Conservation (phyloP, 2,797 vertebrate species). For the Arremon brunneinucha region DNA sequence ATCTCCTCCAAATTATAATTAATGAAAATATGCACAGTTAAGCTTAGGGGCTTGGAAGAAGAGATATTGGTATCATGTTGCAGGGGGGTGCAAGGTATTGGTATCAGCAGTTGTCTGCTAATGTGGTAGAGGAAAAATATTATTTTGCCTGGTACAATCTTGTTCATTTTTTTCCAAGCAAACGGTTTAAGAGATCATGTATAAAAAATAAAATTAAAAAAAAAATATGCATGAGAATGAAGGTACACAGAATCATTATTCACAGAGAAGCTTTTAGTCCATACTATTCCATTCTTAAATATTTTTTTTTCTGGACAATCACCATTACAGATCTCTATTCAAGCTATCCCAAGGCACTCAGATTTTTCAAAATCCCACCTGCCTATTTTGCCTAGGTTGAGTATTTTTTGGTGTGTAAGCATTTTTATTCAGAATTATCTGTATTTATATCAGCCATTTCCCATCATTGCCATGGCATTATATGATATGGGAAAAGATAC, state of each 20-base stretch:
- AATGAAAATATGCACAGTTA: slow-evolving; percentile 77
- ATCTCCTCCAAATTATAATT: slow-evolving; percentile 84
- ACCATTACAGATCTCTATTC: background rate
- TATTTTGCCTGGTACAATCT: background rate
- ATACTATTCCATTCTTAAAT: background rate
- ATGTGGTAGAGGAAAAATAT: background rate
- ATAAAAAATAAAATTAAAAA: background rate
- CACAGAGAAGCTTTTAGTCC: background rate
- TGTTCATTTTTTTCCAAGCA: background rate
- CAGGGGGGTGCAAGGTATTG: background rate
- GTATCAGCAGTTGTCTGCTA: slow-evolving; percentile 38
- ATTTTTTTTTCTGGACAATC: background rate
- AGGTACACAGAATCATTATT: background rate
- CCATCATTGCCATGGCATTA: background rate
- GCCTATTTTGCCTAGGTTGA: background rate
- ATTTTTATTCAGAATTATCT: background rate
- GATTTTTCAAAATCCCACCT: background rate
- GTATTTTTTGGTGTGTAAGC: background rate
- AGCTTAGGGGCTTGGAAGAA: slow-evolving; percentile 35
- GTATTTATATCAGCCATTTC: background rate
- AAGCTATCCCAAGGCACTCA: background rate
- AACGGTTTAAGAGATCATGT: background rate
- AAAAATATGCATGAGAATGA: background rate
- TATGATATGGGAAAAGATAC: background rate
- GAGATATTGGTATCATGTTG: slow-evolving; percentile 49